These are phyloP conservation scores for Alosa alosa DNA, from an alignment of 2,113 vertebrate species.

Conservation along the genomic window DNA sequence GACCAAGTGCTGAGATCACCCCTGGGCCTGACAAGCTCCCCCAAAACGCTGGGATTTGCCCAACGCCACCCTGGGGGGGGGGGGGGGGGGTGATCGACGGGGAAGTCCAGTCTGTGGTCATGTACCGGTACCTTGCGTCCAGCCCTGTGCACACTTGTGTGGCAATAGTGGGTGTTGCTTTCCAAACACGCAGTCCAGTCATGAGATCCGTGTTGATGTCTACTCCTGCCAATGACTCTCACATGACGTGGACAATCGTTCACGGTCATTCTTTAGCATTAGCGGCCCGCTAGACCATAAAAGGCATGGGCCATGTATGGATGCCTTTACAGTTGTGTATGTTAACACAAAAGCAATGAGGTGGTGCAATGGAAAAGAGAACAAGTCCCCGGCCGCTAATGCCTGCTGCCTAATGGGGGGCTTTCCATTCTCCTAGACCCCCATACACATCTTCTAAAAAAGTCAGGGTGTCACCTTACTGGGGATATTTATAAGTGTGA, in stretches of 20 bases:
- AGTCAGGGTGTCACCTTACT: conserved; percentile 78
- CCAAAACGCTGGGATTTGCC: background rate
- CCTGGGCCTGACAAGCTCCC: background rate
- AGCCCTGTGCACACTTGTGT: background rate
- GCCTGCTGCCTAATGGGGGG: conserved; percentile 18
- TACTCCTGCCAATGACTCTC: background rate
- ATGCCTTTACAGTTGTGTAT: conserved; percentile 11
- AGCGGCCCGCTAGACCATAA: background rate
- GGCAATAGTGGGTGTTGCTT: background rate
- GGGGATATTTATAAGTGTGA: conserved; percentile 62
- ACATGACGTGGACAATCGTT: background rate
- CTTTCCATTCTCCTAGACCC: conserved; percentile 45
- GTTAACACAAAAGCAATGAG: conserved; percentile 8
- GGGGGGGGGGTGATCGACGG: background rate
- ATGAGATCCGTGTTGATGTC: background rate
- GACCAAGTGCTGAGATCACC: background rate
- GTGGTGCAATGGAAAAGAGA: conserved; percentile 16
- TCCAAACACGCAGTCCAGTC: background rate
- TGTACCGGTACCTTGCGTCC: background rate
- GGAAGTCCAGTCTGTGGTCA: conserved; percentile 8
- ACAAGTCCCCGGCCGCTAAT: conserved; percentile 20
- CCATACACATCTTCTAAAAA: conserved; percentile 62
- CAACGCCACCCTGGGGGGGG: background rate
- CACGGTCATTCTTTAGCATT: background rate
- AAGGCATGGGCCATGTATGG: conserved; percentile 1